Percentiles rank a stretch among this genome's conserved stretches.
phyloP scores from a whole-genome alignment of 2,113 vertebrate genomes.

The Eptatretus burgeri region DNA sequence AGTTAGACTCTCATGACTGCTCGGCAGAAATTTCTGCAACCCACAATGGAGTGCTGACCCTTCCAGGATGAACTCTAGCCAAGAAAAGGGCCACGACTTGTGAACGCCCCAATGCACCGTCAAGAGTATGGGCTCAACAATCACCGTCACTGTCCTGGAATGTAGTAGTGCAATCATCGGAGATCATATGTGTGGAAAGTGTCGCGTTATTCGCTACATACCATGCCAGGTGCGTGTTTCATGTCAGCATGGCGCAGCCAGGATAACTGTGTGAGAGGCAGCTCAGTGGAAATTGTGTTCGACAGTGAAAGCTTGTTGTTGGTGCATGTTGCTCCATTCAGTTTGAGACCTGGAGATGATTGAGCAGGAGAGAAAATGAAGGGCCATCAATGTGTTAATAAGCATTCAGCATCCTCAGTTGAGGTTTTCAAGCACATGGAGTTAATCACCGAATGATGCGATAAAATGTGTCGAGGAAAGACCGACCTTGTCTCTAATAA shows the following conservation, averaged over 20 bases:
- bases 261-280: slow-evolving; percentile 70
- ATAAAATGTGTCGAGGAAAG: too few relatives aligned
- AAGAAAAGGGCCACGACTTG: too few relatives aligned
- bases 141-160: not conserved
- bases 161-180: not conserved
- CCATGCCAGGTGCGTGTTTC: slow-evolving; percentile 52
- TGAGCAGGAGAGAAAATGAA: not conserved
- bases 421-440: not conserved
- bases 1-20: too few relatives aligned
- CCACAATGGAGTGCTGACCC: too few relatives aligned
- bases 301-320: slow-evolving; percentile 89
- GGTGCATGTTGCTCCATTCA: slow-evolving; percentile 56
- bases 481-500: too few relatives aligned
- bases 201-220: slow-evolving; percentile 15
- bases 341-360: slow-evolving; percentile 32
- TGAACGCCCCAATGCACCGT: too few relatives aligned
- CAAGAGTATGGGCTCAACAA: too few relatives aligned
- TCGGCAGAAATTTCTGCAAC: too few relatives aligned
- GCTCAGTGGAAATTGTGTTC: slow-evolving; percentile 53
- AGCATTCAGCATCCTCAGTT: too few relatives aligned
- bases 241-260: slow-evolving; percentile 53
- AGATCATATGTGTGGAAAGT: not conserved
- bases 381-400: too few relatives aligned
- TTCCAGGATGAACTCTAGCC: too few relatives aligned
- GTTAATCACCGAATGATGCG: not conserved